These are phyloP conservation scores for Drosophila paramelanica DNA, from an alignment of 2,888 invertebrate species.

Conservation along the genomic window DNA sequence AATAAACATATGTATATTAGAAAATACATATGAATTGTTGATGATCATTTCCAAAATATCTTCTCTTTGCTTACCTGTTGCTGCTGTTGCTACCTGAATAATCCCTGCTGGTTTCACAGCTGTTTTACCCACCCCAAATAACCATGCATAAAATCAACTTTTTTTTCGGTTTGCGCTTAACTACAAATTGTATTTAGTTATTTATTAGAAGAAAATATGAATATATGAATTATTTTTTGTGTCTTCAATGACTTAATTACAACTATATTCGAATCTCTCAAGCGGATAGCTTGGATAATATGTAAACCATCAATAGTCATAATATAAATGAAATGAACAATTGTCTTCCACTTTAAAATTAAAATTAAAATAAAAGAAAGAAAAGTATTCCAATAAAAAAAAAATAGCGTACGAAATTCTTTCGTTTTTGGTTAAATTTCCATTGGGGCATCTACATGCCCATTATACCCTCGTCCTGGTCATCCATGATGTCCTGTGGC, in stretches of 20 bases:
- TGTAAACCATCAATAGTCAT: not conserved
- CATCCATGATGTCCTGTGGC: conserved; percentile 60
- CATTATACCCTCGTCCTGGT: conserved; percentile 47
- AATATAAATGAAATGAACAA: not conserved
- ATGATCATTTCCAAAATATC: too few species aligned
- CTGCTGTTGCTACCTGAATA: conserved; percentile 3
- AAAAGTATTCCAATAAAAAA: not conserved
- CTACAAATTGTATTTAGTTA: conserved; percentile 38
- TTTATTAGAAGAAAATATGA: conserved; percentile 9
- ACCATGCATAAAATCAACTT: not conserved
- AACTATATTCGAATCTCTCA: conserved; percentile 8
- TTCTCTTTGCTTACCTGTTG: too few species aligned
- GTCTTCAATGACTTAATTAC: conserved; percentile 23
- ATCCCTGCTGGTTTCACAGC: too few species aligned
- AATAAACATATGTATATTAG: too few species aligned
- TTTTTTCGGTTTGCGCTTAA: not conserved
- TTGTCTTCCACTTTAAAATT: not conserved
- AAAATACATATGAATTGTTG: too few species aligned
- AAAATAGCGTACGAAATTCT: not conserved
- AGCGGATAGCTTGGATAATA: not conserved
- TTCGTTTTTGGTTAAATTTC: not conserved
- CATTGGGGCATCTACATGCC: conserved; percentile 46
- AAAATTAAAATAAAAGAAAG: not conserved
- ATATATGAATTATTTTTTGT: conserved; percentile 6
- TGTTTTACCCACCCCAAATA: not conserved